Base-by-base conservation (phyloP, 2,797 vertebrate genomes). In the Chromobotia macracanthus region DNA sequence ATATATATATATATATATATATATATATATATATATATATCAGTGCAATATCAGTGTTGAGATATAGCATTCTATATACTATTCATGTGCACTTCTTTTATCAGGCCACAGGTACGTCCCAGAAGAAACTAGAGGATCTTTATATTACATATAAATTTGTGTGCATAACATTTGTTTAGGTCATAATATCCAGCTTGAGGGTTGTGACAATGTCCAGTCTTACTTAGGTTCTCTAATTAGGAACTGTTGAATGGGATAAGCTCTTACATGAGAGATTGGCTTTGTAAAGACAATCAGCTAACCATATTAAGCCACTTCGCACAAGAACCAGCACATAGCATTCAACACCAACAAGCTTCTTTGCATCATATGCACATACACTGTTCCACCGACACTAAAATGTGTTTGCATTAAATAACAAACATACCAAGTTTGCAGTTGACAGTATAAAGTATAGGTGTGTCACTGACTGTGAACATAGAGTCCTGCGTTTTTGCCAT, bases 391-490 rank as follows among this genome's bases (percentile, higher is more conserved):
- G n/a, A n/a, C n/a, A n/a, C n/a, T n/a, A n/a, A n/a, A n/a, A n/a
- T n/a, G n/a, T 1, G 6, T 3, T 31, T 23, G 8, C 48, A 31
- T 19, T 55, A 35, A 55, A 28, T 41, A 46, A 51, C n/a, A n/a
- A n/a, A n/a, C n/a, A n/a, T n/a, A n/a, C n/a, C n/a, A n/a, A n/a
- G n/a, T n/a, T n/a, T n/a, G n/a, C n/a, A n/a, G 16, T 18, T n/a
- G 38, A 67, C 31, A 31, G 56, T 61, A 21, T 76, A 86, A 86
- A 87, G 86, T 86, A 72, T 72, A 82, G 18, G 35, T 81, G 72
- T 53, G 64, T 69, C 84, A 78, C 50, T 71, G 10, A 7, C n/a
- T 77, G 13, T 46, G 11, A 48, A 2, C 25, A 77, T 60, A 21
- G 41, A 16, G 66, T 44, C 1, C 9, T 60, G 51, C n/a, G 12